Percentiles rank a stretch among this genome's conserved stretches.
Evolutionary conservation across 2,888 invertebrate species (phyloP).

Genomic region (Drosophila lutescens): DNA sequence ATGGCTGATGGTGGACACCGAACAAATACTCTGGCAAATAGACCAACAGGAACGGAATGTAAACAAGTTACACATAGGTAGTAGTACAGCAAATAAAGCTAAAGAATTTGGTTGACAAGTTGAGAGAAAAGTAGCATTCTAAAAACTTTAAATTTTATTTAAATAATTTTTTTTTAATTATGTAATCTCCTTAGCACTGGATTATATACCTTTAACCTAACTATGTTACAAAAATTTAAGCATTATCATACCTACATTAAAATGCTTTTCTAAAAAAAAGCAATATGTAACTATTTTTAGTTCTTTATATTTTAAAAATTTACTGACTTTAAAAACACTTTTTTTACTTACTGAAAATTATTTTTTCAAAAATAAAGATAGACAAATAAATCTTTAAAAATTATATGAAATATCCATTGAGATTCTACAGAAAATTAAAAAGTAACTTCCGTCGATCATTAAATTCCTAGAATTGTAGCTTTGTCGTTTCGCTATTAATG

Average conservation of each 20-base stretch:
- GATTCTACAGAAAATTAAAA: background rate
- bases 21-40: slow-evolving; percentile 63
- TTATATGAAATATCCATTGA: background rate
- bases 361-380: too few species aligned
- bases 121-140: background rate
- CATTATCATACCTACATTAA: too few species aligned
- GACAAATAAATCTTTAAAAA: background rate
- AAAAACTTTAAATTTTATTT: background rate
- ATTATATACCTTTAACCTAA: too few species aligned
- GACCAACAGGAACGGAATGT: slow-evolving; percentile 28
- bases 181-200: too few species aligned
- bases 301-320: too few species aligned
- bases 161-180: too few species aligned
- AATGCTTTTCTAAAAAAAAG: too few species aligned
- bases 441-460: background rate
- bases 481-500: slow-evolving; percentile 2
- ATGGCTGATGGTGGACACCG: slow-evolving; percentile 63
- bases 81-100: slow-evolving; percentile 39
- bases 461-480: background rate
- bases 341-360: too few species aligned
- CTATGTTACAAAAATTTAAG: too few species aligned
- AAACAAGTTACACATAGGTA: slow-evolving; percentile 61
- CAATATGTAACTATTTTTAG: too few species aligned
- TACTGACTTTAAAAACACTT: too few species aligned
- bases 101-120: background rate